Percentiles rank a stretch among this genome's conserved stretches.
Evolutionary conservation across 1,140 invertebrate species (phyloP).

Genomic region (Danaus melanippus): DNA sequence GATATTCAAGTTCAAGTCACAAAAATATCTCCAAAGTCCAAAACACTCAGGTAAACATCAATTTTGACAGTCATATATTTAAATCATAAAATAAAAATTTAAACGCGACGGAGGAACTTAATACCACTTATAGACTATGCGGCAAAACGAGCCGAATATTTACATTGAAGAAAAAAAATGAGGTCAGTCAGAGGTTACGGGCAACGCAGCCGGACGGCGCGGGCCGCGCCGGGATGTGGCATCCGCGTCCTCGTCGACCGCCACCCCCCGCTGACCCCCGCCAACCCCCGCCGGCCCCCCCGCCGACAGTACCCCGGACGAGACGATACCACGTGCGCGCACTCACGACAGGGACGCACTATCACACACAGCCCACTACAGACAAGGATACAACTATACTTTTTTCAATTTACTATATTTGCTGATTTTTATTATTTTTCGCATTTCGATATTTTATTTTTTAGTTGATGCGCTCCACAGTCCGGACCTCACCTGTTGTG

Average conservation of each 20-base stretch:
- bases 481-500: conserved; percentile 62
- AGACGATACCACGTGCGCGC: conserved; percentile 61
- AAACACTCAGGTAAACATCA: conserved; percentile 35
- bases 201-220: conserved; percentile 68
- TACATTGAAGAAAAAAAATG: conserved; percentile 71
- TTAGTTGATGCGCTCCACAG: conserved; percentile 70
- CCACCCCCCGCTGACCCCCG: conserved; percentile 29
- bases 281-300: conserved; percentile 32
- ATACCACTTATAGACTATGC: conserved; percentile 71
- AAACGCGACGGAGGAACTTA: conserved; percentile 65
- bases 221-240: conserved; percentile 67
- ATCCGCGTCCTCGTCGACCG: conserved; percentile 30
- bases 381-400: conserved; percentile 51
- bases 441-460: conserved; percentile 73
- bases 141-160: conserved; percentile 69
- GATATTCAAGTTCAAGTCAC: conserved; percentile 44
- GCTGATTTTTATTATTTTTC: conserved; percentile 72
- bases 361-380: conserved; percentile 15
- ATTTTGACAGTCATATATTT: conserved; percentile 44
- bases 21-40: conserved; percentile 41
- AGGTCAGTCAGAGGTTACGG: conserved; percentile 71
- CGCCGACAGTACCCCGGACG: conserved; percentile 24
- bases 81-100: conserved; percentile 42
- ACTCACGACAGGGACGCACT: conserved; percentile 46
- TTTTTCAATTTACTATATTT: conserved; percentile 72